phyloP scores from a whole-genome alignment of 2,113 vertebrate genomes.

The Corythoichthys haematopterus region DNA sequence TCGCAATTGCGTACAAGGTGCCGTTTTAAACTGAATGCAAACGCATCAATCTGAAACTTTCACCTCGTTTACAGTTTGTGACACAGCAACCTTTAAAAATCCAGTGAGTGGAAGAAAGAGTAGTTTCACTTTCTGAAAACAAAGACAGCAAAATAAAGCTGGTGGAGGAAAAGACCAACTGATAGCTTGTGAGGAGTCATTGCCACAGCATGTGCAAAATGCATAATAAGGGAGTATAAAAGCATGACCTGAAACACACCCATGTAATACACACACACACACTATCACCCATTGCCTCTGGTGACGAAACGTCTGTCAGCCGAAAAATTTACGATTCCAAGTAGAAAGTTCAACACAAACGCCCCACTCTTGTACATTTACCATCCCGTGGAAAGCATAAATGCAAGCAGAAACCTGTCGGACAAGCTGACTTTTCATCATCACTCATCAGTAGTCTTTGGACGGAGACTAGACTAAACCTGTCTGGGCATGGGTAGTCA shows the following conservation, averaged over 20 bases:
- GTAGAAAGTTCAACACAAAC: conserved; percentile 42
- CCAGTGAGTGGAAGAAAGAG: conserved; percentile 8
- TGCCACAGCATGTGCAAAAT: conserved; percentile 50
- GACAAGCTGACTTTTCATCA: conserved; percentile 47
- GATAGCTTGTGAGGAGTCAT: conserved; percentile 39
- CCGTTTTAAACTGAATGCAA: too few species aligned
- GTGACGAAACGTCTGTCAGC: conserved; percentile 60
- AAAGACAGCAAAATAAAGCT: conserved; percentile 11
- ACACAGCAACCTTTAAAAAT: background rate
- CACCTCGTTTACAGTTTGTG: background rate
- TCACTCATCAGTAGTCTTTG: conserved; percentile 52
- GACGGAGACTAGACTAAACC: conserved; percentile 54
- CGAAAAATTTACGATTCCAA: conserved; percentile 57
- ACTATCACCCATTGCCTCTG: conserved; percentile 51
- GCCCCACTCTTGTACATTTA: background rate
- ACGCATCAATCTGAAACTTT: too few species aligned
- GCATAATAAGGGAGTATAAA: conserved; percentile 48
- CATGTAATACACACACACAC: conserved; percentile 21
- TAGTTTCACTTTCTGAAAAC: conserved; percentile 24
- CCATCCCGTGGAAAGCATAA: conserved; percentile 35
- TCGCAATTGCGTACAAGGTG: too few species aligned
- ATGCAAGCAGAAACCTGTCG: conserved; percentile 68
- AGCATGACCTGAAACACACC: conserved; percentile 34
- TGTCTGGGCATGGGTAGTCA: conserved; percentile 40
- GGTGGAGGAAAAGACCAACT: conserved; percentile 11